Evolutionary conservation across 2,888 invertebrate genomes (phyloP), one percentile per base, ranked within the genome.

Genomic region (Dinocampus coccinellae): DNA sequence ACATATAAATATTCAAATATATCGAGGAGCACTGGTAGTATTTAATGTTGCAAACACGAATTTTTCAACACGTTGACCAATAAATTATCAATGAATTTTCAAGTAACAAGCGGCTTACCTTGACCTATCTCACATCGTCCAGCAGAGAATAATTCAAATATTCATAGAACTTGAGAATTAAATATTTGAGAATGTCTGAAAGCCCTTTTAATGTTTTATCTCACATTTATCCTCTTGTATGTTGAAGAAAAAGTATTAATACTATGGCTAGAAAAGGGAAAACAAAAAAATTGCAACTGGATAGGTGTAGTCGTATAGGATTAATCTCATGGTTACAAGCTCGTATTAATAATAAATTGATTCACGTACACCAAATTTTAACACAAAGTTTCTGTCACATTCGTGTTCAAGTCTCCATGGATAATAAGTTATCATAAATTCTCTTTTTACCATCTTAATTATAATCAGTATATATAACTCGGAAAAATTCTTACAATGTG

Each of bases 121-220:
- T 11, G 1, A 24, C 6, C 11, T 55, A 22, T 33, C 33, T 20
- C 58, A 33, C 33, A 20, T 1, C 33, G 16, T 20, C 20, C 13
- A 16, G 13, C 2, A n/a, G 34, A 58, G 34, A 58, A 1, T 69
- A 11, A 53, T 57, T 75, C 16, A 70, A 73, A 73, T 74, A 75
- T 74, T 73, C 69, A 73, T n/a, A 1, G 69, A 39, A 53, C 22
- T 13, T 29, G 62, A 4, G 58, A 66, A 64, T 73, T 82, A 80
- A 82, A 82, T 83, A 79, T 82, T 82, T 79, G 73, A 83, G 75
- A 73, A 70, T 63, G 77, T 77, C 80, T 81, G 77, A 82, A 75
- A 83, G 83, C 80, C 16, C n/a, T 3, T 1, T 58, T 16, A 58
- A 58, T 58, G 16, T 58, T 24, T 58, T 20, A 47, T 47, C 7